A percentile compares a stretch with the other conserved stretches of the same genome.
Evolutionary conservation across 2,113 vertebrate genomes (phyloP).

Genomic region (Taxidea taxus): DNA sequence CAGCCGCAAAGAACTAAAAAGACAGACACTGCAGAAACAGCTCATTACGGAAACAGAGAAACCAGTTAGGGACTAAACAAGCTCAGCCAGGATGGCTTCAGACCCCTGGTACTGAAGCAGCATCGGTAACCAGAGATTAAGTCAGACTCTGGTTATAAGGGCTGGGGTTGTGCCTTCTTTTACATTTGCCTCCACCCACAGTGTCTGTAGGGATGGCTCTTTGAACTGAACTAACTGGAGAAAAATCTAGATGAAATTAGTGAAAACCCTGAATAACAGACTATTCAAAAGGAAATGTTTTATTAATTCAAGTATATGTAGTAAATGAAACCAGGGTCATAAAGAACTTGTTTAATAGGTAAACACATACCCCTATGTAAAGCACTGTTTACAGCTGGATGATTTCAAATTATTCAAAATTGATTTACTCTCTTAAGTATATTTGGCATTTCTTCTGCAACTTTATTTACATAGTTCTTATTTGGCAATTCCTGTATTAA

Average conservation of each 20-base stretch:
- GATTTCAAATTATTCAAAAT: conserved; percentile 46
- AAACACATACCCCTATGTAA: neutral
- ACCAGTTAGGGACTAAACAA: neutral
- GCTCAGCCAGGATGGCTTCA: neutral
- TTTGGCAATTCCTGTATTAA: conserved; percentile 42
- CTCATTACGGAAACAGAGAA: neutral
- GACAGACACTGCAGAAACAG: neutral
- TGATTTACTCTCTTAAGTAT: conserved; percentile 42
- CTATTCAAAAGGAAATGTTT: conserved; percentile 29
- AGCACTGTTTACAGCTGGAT: conserved; percentile 18
- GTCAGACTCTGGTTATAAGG: neutral
- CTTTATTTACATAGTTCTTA: conserved; percentile 35
- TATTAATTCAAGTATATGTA: conserved; percentile 12
- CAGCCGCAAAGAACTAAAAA: neutral
- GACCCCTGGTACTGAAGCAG: neutral
- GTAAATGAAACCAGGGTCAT: conserved; percentile 11
- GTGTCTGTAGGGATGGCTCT: neutral
- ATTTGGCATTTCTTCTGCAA: conserved; percentile 34
- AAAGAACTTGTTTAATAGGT: conserved; percentile 18
- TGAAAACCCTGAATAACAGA: conserved; percentile 25
- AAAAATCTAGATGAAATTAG: conserved; percentile 31
- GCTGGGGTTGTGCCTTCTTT: neutral
- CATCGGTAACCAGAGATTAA: neutral
- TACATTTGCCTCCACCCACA: neutral
- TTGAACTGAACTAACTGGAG: neutral